Percentiles rank a stretch among this genome's conserved stretches.
phyloP scores from a whole-genome alignment of 1,140 invertebrate species.

The Delia radicum region DNA sequence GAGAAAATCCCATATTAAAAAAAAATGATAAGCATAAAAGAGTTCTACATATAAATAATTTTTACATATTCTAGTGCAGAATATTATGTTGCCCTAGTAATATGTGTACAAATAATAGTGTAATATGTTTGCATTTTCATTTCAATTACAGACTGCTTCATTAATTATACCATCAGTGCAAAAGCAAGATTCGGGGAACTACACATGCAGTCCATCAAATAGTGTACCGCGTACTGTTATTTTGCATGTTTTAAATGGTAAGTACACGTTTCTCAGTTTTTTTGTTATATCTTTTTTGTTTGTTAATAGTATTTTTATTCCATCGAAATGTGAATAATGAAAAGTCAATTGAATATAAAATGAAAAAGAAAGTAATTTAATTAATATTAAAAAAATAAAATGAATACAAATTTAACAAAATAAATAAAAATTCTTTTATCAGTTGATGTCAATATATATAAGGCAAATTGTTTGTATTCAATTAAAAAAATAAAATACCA shows the following conservation, averaged over 20 bases:
- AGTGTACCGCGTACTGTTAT: constrained; percentile 52
- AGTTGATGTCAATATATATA: not conserved
- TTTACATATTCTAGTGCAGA: too few relatives aligned
- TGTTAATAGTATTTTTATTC: not conserved
- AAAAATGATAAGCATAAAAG: too few relatives aligned
- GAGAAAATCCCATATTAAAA: too few relatives aligned
- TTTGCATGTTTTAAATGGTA: constrained; percentile 54
- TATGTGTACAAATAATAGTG: too few relatives aligned
- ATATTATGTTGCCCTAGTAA: too few relatives aligned
- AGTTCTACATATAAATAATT: too few relatives aligned
- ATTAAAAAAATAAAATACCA: too few relatives aligned
- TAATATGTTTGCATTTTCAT: constrained; percentile 26
- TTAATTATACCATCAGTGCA: constrained; percentile 54
- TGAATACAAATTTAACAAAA: not conserved
- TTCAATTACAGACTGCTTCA: constrained; percentile 48
- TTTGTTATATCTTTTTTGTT: not conserved
- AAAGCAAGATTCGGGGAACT: constrained; percentile 54
- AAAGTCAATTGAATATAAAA: not conserved
- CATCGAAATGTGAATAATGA: not conserved
- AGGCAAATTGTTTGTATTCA: not conserved
- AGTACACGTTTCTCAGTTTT: constrained; percentile 23
- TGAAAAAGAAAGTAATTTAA: not conserved
- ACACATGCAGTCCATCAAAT: constrained; percentile 55
- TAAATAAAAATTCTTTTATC: not conserved
- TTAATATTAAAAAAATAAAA: not conserved